Percentiles rank a stretch among this genome's conserved stretches.
These are phyloP conservation scores for Porites lobata DNA, from an alignment of 92 coral and sea anemone species.

Conservation along the genomic window DNA sequence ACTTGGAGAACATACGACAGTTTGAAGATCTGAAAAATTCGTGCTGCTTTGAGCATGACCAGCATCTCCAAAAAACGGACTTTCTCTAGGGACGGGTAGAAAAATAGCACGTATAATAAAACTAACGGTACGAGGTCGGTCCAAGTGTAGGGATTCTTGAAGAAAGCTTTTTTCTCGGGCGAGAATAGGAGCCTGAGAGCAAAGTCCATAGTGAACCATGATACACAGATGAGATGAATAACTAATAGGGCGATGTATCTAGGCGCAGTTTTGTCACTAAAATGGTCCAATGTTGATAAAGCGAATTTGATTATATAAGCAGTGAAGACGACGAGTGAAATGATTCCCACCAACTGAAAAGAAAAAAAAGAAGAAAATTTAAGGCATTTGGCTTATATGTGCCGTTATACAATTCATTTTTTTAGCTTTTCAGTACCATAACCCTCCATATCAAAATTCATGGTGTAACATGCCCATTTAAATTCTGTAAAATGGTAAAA, in stretches of 20 bases:
- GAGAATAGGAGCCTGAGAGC: constrained; percentile 81
- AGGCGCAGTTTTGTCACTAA: constrained; percentile 70
- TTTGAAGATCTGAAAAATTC: constrained; percentile 92
- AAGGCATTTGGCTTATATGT: not conserved
- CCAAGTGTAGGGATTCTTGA: constrained; percentile 89
- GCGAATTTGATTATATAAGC: constrained; percentile 87
- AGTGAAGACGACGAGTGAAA: constrained; percentile 80
- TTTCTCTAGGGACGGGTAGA: constrained; percentile 52
- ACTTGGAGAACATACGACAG: constrained; percentile 98
- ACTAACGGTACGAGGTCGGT: constrained; percentile 87
- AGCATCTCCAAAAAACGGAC: constrained; percentile 85
- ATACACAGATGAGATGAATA: constrained; percentile 79
- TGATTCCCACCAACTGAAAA: constrained; percentile 77
- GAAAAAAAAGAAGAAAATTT: not conserved
- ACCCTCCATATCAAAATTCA: not conserved
- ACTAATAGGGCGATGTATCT: constrained; percentile 69
- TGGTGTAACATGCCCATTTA: too few species aligned
- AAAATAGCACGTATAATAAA: constrained; percentile 79
- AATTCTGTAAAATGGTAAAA: too few species aligned
- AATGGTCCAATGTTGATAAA: constrained; percentile 84
- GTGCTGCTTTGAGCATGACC: constrained; percentile 87
- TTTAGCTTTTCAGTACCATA: not conserved
- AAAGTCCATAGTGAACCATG: constrained; percentile 92
- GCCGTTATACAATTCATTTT: not conserved
- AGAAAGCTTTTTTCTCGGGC: constrained; percentile 79